A percentile compares a stretch with the other conserved stretches of the same genome.
phyloP scores from a whole-genome alignment of 1,140 invertebrate species.

The Atta texana region DNA sequence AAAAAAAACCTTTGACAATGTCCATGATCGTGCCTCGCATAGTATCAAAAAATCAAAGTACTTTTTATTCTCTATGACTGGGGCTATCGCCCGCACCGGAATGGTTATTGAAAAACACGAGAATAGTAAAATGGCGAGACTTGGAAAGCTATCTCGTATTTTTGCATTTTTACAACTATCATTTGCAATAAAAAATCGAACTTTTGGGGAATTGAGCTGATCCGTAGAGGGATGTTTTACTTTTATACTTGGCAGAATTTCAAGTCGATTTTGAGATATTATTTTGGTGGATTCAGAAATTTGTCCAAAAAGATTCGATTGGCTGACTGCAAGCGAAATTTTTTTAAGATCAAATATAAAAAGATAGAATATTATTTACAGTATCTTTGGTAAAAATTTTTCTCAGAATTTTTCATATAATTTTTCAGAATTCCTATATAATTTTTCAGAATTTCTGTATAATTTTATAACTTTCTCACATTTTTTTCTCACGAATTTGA shows the following conservation, averaged over 20 bases:
- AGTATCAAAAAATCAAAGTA: constrained; percentile 30
- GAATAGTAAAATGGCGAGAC: neutral
- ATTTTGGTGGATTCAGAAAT: too few species aligned
- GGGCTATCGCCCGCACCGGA: neutral
- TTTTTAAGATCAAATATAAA: too few species aligned
- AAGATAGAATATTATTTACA: too few species aligned
- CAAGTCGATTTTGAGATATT: neutral
- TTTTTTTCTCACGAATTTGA: too few species aligned
- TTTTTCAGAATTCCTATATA: too few species aligned
- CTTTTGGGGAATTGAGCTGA: neutral
- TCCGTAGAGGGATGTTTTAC: neutral
- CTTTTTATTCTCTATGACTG: constrained; percentile 13
- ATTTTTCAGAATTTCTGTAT: too few species aligned
- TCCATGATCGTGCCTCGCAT: constrained; percentile 1
- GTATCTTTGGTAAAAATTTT: too few species aligned
- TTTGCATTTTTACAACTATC: neutral
- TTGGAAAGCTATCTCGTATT: neutral
- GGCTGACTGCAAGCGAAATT: too few species aligned
- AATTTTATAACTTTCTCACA: too few species aligned
- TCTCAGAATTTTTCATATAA: too few species aligned
- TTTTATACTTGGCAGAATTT: neutral
- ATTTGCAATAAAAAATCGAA: neutral
- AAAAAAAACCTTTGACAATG: constrained; percentile 28
- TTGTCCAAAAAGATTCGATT: too few species aligned
- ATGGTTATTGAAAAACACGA: neutral